Evolutionary conservation across 2,797 vertebrate genomes (phyloP), one percentile per base, ranked within the genome.

Genomic region (Decapterus maruadsi): DNA sequence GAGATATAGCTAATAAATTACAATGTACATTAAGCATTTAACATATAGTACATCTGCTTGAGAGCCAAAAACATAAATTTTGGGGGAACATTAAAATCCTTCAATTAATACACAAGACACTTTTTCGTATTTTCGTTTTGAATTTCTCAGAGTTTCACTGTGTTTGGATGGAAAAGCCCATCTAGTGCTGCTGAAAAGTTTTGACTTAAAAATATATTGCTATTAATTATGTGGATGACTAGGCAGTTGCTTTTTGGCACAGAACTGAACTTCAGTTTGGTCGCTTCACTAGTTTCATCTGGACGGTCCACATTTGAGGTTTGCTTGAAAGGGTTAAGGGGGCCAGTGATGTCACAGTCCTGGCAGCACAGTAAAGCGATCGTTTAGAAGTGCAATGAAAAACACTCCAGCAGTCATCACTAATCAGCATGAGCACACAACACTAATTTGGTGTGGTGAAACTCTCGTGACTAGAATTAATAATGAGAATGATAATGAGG

Each of bases 381-480:
- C 29, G 45, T 53, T 70, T 4, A 20, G 29, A 59, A 46, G 22
- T 17, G 26, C 36, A 75, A 53, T 59, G 40, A 11, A 46, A 60
- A 53, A 58, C 63, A 48, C 62, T 34, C 13, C n/a, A 77, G 57
- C 26, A 58, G 68, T 65, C 42, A 60, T 19, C 29, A 61, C n/a
- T 16, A 29, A 53, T 54, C 57, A 55, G 6, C 58, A 53, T 64
- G 58, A 16, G 40, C 26, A 14, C n/a, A 9, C 40, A 57, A 48
- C 50, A 57, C 7, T 59, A 17, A 70, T 48, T 40, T 48, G 11
- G 1, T 0, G 2, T 65, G 55, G 43, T 59, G 26, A 50, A 34
- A 29, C 7, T 48, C 31, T 9, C 71, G 17, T 40, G 42, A 68
- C 1, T n/a, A 19, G 19, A 61, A 36, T 1, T 68, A 7, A 70